These are phyloP conservation scores for Sphinx pinastri DNA, from an alignment of 2,888 invertebrate genomes.

Conservation along the genomic window DNA sequence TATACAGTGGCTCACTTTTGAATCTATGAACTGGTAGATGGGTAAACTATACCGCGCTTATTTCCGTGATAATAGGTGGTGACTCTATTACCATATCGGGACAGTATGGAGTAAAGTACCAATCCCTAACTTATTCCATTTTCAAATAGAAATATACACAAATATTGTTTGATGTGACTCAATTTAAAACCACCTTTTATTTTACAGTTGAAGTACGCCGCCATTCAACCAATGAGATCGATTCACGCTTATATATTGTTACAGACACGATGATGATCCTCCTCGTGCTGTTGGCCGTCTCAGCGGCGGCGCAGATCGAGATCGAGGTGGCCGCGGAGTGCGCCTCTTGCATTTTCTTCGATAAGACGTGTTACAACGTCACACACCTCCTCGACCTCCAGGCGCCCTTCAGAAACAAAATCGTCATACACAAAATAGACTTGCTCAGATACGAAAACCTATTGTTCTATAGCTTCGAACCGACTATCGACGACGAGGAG, in stretches of 20 bases:
- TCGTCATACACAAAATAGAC: constrained; percentile 67
- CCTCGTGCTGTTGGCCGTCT: constrained; percentile 43
- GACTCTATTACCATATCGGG: too few species aligned
- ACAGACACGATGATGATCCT: constrained; percentile 53
- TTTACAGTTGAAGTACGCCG: too few species aligned
- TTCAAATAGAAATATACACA: too few species aligned
- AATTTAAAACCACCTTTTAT: too few species aligned
- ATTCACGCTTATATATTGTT: constrained; percentile 33
- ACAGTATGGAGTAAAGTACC: too few species aligned
- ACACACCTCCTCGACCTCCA: constrained; percentile 59
- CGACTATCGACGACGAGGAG: constrained; percentile 62
- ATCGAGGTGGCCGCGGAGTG: constrained; percentile 43
- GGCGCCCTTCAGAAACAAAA: constrained; percentile 61
- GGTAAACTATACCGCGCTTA: too few species aligned
- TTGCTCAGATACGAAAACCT: constrained; percentile 57
- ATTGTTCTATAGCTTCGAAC: constrained; percentile 70
- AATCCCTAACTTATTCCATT: too few species aligned
- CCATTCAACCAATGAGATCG: background rate
- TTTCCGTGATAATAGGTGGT: too few species aligned
- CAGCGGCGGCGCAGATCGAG: constrained; percentile 42
- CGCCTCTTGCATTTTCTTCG: constrained; percentile 56
- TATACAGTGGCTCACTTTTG: too few species aligned
- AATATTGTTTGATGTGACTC: too few species aligned
- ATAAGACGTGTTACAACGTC: constrained; percentile 61
- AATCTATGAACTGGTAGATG: too few species aligned